Conservation (phyloP, 92 coral and sea anemone species). For the Pocillopora grandis region DNA sequence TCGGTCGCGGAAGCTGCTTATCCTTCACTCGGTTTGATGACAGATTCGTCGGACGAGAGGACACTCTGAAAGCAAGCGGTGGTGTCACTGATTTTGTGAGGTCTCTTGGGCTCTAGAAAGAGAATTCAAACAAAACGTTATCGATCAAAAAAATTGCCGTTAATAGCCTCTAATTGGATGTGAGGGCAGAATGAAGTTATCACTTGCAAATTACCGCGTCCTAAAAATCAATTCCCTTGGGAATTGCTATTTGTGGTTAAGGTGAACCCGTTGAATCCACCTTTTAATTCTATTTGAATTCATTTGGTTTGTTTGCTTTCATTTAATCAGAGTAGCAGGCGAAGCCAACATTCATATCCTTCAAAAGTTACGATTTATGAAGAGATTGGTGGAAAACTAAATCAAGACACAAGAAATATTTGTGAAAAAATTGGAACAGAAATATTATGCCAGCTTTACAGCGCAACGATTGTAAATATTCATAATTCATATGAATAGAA, state of each 20-base stretch:
- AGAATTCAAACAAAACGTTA: neutral
- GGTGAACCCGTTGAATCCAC: neutral
- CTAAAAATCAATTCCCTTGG: conserved; percentile 20
- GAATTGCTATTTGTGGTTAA: conserved; percentile 9
- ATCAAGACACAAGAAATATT: too few relatives aligned
- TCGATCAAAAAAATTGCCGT: neutral
- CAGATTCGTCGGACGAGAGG: conserved; percentile 53
- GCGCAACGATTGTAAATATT: too few relatives aligned
- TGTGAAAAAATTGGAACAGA: too few relatives aligned
- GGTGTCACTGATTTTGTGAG: conserved; percentile 65
- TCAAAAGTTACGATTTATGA: neutral
- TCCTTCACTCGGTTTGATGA: conserved; percentile 2
- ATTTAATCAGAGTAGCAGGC: too few relatives aligned
- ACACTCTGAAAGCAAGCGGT: conserved; percentile 65
- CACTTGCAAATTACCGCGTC: too few relatives aligned
- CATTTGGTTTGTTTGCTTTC: too few relatives aligned
- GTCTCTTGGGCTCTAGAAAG: conserved; percentile 57
- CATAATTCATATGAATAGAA: too few relatives aligned
- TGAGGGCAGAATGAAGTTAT: too few relatives aligned
- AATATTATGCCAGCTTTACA: too few relatives aligned
- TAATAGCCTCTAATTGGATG: too few relatives aligned
- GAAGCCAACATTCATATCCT: neutral
- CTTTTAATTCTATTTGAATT: too few relatives aligned
- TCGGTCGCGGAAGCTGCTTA: conserved; percentile 52
- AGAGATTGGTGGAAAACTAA: too few relatives aligned